Evolutionary conservation across 2,888 invertebrate species (phyloP), one percentile per base, ranked within the genome.

Genomic region (Phlogophora meticulosa): DNA sequence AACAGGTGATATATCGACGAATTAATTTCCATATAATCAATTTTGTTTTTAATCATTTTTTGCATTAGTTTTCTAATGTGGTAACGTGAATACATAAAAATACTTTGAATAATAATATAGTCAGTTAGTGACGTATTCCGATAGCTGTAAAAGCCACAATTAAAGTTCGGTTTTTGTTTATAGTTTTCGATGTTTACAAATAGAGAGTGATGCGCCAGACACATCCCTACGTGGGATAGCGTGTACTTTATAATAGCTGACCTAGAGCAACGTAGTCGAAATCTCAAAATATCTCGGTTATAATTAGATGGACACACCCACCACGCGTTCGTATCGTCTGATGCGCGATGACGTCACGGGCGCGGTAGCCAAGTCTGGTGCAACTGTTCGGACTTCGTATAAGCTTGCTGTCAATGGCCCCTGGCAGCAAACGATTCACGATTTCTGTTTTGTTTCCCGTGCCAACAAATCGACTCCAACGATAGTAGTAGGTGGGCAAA

Each of bases 231-330:
- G 71, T 62, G 36, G 70, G 62, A 75, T 72, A 76, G 70, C 62
- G 68, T 52, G 58, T 65, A 75, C 77, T 77, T 74, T 80, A 78
- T 83, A 78, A 84, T 82, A 82, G 82, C 85, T 88, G 90, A 90
- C 90, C 91, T 88, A 89, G 87, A 86, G 80, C 64, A 82, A 81
- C 78, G 81, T 77, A 76, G 71, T 73, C 72, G 69, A 79, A 83
- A 81, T 84, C 82, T 82, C 76, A 88, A 86, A 86, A 85, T 85
- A 84, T n/a, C 78, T 61, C 66, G 71, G 79, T 78, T 91, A 92
- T 88, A 91, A 89, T 90, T 92, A 91, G 88, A 83, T 57, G 77
- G 89, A 87, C 91, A 91, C 92, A 90, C 92, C 91, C 90, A 88
- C 90, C 74, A 84, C 72, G 84, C 52, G 79, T 76, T 56, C 55